Conservation (phyloP, 2,888 invertebrate species). For the Apotomis capreana region DNA sequence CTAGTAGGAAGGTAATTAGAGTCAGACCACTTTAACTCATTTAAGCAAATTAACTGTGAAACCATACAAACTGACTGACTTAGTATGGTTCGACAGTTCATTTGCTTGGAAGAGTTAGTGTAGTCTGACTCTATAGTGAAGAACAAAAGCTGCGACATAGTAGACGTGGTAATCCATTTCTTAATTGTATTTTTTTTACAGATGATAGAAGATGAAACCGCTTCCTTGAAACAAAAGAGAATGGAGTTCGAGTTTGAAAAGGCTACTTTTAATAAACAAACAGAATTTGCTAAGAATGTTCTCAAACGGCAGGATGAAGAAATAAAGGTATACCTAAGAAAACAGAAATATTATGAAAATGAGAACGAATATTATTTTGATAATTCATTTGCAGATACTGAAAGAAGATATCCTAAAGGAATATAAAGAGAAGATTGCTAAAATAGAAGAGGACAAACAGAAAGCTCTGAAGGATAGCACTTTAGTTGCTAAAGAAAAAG, state of each 20-base stretch:
- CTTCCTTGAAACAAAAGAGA: constrained; percentile 81
- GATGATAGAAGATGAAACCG: constrained; percentile 77
- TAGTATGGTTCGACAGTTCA: no score
- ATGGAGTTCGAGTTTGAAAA: constrained; percentile 84
- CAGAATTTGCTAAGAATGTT: constrained; percentile 81
- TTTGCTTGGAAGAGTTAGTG: no score
- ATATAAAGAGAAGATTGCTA: constrained; percentile 69
- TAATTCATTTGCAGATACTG: constrained; percentile 57
- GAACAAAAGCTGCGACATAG: no score
- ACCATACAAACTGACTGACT: no score
- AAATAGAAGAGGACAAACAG: constrained; percentile 70
- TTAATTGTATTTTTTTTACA: constrained; percentile 46
- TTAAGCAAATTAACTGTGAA: no score
- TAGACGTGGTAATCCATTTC: not conserved
- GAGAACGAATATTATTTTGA: no score
- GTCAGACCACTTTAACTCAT: no score
- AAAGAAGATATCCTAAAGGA: constrained; percentile 75
- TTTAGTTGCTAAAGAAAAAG: constrained; percentile 68
- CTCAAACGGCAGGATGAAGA: constrained; percentile 84
- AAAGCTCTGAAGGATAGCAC: constrained; percentile 67
- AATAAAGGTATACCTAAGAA: constrained; percentile 72
- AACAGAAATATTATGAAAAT: not conserved
- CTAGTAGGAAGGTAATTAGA: no score
- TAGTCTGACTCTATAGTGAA: no score
- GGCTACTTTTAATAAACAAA: constrained; percentile 84